Base-by-base conservation (phyloP, 1,140 invertebrate genomes). In the Pteromalus puparum region DNA sequence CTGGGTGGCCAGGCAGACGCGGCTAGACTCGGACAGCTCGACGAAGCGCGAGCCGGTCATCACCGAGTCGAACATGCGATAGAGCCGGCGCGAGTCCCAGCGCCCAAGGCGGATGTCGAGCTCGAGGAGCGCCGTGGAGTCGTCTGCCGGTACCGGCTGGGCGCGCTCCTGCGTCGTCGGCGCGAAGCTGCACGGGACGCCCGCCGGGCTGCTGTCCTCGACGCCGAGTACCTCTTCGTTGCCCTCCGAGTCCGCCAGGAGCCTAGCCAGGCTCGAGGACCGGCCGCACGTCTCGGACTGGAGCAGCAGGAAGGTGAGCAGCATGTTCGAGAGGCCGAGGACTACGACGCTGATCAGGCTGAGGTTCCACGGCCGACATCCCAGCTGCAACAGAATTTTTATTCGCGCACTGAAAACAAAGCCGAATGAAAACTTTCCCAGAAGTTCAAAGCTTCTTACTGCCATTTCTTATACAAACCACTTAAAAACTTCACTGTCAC, bases 1-100 rank as follows among this genome's bases (percentile, higher is more conserved):
- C 89, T 98, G 97, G 0, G 97, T 98, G 0, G 97, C 97, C 26
- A 98, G 91, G 86, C 96, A 97, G 9, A 97, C 96, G 30, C 92
- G 92, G 81, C 94, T 95, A 3, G 93, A 91, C 5, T 94, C 91
- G 24, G 94, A 95, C 1, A 95, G 86, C 9, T 95, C 92, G 4
- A 92, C 88, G 86, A 94, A 97, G 82, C 93, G 90, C 0, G 94
- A 93, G 0, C 97, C 97, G 0, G 96, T 93, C 1, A 96, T 88
- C 0, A 95, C 95, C 87, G 96, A 95, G 88, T 98, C 97, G 90
- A 96, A 97, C 68, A 95, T 94, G 82, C 95, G 96, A 88, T 95
- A 97, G 9, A 95, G 89, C 6, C 95, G 93, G 10, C 94, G 94
- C 30, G 94, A 93, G 85, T 97, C 97, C 96, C 96, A 97, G 80